These are phyloP conservation scores for Luscinia luscinia DNA, from an alignment of 2,797 vertebrate genomes.

Conservation along the genomic window DNA sequence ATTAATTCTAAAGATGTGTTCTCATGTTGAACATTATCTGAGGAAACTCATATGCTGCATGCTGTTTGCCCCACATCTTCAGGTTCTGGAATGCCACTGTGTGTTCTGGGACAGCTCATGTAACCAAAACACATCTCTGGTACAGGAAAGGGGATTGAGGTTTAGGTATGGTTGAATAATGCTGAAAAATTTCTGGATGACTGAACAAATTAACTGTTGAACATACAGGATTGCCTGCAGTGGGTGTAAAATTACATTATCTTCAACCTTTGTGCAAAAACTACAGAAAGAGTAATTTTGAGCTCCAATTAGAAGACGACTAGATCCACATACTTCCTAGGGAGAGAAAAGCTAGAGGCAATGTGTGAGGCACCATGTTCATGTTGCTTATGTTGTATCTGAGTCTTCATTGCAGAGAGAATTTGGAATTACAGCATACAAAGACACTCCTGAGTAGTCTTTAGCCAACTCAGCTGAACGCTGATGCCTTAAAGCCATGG, in stretches of 20 bases:
- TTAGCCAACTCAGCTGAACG: neutral
- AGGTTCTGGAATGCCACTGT: neutral
- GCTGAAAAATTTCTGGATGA: neutral
- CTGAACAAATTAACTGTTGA: neutral
- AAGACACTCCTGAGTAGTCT: neutral
- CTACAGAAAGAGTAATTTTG: neutral
- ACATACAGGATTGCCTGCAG: neutral
- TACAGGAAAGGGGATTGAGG: neutral
- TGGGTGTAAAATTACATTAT: neutral
- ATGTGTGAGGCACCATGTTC: neutral
- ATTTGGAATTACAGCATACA: neutral
- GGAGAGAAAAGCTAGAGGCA: neutral
- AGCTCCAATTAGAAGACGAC: neutral
- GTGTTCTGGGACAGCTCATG: neutral
- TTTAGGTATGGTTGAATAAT: neutral
- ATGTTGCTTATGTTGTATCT: neutral
- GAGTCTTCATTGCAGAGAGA: neutral
- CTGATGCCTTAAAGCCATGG: neutral
- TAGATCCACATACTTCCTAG: neutral
- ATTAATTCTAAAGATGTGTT: neutral
- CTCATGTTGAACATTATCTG: fast-evolving
- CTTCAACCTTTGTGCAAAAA: neutral
- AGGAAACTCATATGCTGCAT: neutral
- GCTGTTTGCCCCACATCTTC: neutral
- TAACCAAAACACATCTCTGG: neutral